Evolutionary conservation across 2,113 vertebrate species (phyloP).

Genomic region (Piprites chloris): DNA sequence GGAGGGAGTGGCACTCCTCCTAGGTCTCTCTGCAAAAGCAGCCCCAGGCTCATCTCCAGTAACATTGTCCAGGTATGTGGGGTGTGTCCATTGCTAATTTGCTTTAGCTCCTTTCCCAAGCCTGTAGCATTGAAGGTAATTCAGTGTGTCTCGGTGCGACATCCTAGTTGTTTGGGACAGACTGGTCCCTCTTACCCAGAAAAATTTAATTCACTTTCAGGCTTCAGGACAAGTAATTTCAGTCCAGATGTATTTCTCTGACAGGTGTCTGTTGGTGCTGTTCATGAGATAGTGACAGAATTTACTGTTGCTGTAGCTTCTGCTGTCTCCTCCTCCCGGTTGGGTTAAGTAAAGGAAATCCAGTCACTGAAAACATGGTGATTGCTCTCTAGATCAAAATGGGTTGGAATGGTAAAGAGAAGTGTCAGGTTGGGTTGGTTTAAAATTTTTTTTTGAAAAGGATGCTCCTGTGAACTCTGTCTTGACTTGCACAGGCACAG

Average conservation of each 20-base stretch:
- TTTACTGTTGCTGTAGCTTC: neutral
- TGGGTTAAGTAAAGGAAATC: neutral
- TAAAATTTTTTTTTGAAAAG: neutral
- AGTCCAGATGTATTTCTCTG: neutral
- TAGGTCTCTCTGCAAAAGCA: slow-evolving; percentile 35
- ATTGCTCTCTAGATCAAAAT: neutral
- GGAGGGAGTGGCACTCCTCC: slow-evolving; percentile 54
- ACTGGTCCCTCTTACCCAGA: neutral
- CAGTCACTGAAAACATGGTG: neutral
- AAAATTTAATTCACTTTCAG: neutral
- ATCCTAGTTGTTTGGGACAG: neutral
- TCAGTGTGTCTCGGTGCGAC: neutral
- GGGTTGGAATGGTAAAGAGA: neutral
- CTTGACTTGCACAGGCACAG: neutral
- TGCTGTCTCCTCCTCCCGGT: neutral
- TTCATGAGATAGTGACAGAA: neutral
- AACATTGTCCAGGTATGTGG: slow-evolving; percentile 63
- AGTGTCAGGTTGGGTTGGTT: neutral
- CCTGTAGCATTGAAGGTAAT: neutral
- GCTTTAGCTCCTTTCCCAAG: neutral
- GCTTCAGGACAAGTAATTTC: neutral
- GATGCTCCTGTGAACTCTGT: neutral
- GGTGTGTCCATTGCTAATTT: neutral
- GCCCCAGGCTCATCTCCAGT: slow-evolving; percentile 19
- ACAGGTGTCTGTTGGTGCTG: neutral